phyloP scores from a whole-genome alignment of 92 coral and sea anemone species.

The Epizoanthus scotinus region DNA sequence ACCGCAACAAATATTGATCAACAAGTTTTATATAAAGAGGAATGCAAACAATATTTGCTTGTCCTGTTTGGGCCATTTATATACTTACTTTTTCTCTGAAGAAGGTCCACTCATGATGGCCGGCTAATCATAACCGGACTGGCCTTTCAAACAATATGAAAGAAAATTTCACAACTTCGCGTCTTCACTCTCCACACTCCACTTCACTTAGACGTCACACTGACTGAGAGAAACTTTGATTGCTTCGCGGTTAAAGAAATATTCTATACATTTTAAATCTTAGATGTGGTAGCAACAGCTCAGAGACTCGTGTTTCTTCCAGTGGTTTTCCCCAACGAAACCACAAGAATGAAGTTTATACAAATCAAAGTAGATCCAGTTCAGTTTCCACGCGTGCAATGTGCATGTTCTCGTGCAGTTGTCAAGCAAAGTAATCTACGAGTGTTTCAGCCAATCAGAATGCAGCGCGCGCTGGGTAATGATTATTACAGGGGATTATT shows the following conservation, averaged over 20 bases:
- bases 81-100: slow-evolving; percentile 71
- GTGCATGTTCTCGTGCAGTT: slow-evolving; percentile 27
- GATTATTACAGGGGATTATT: neutral
- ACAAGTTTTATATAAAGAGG: neutral
- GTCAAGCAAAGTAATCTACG: slow-evolving; percentile 31
- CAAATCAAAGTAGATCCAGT: neutral
- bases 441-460: slow-evolving; percentile 21
- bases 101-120: slow-evolving; percentile 63
- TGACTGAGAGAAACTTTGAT: slow-evolving; percentile 2
- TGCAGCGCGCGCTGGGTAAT: slow-evolving; percentile 28
- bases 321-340: slow-evolving; percentile 12
- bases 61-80: neutral
- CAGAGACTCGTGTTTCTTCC: neutral
- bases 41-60: slow-evolving; percentile 18
- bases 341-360: neutral
- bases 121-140: neutral
- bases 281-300: neutral
- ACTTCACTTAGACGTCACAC: slow-evolving; percentile 33
- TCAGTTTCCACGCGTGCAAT: slow-evolving; percentile 18
- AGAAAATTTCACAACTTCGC: neutral
- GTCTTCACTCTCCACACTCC: too few species aligned
- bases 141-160: neutral
- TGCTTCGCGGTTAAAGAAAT: neutral
- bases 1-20: neutral
- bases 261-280: neutral